Base-by-base conservation (phyloP, 53 echinoderm and acorn worm species). In the Glandiceps talaboti region DNA sequence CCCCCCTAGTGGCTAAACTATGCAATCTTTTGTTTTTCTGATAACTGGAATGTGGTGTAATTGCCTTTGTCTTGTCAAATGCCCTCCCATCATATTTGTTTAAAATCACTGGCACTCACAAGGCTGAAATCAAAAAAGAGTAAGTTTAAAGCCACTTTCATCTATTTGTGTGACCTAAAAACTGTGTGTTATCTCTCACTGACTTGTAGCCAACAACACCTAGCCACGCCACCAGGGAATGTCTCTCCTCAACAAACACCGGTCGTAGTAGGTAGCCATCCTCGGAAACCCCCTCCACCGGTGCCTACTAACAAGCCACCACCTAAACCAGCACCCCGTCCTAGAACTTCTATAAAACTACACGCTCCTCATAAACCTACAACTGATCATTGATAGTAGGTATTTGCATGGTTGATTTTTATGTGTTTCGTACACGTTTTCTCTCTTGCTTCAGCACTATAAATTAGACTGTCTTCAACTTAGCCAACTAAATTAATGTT, bases 251-350 rank as follows among this genome's bases (percentile, higher is more conserved):
- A 45, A 6, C 64, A 45, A 45, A 12, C 64, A 12, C 64, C 64
- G 20, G 64, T 45, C n/a, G n/a, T n/a, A 20, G 6, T 45, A 45
- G 20, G 64, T 45, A 45, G 64, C 64, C 64, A 45, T 45, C 6
- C 64, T 12, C 64, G 64, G 64, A 45, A 45, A 12, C 6, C 64
- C 64, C 64, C 64, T 45, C 64, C 64, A 20, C 6, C 6, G 64
- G 64, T 45, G 64, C 64, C 64, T 20, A 45, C 64, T 45, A 45
- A 45, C 64, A 45, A 45, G 64, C 64, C 64, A 45, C 64, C 64
- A 45, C 64, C 64, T 45, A 45, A 45, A 45, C 64, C 64, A 45
- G 64, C 64, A 45, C 64, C 64, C 64, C 64, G 64, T 45, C 64
- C 64, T 45, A 45, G 64, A 45, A 45, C 64, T 45, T 45, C 64